These are phyloP conservation scores for Bedellia somnulentella DNA, from an alignment of 2,888 invertebrate genomes.

Conservation along the genomic window DNA sequence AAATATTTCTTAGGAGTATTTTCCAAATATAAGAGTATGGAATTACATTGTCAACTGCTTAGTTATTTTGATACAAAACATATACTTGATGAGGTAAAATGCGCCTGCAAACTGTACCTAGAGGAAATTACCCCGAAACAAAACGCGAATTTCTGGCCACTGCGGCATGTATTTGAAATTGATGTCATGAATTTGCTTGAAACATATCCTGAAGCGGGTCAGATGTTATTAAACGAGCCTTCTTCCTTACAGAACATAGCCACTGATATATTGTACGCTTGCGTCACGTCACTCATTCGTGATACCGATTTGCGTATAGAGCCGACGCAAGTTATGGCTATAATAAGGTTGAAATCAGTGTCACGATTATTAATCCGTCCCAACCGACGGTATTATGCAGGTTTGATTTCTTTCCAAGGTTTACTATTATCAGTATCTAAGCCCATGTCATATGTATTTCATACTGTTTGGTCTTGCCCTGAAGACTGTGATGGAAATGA, in stretches of 20 bases:
- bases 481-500: conserved; percentile 47
- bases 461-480: conserved; percentile 49
- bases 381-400: conserved; percentile 19
- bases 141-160: conserved; percentile 30
- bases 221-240: conserved; percentile 31
- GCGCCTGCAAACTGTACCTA: conserved; percentile 22
- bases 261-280: conserved; percentile 32
- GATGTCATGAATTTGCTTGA: conserved; percentile 37
- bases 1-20: not conserved
- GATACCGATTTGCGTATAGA: conserved; percentile 16
- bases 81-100: conserved; percentile 25
- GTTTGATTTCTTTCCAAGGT: conserved; percentile 26
- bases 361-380: conserved; percentile 16
- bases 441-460: conserved; percentile 29
- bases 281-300: conserved; percentile 21
- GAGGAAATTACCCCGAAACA: conserved; percentile 21
- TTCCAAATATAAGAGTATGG: conserved; percentile 14
- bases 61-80: conserved; percentile 36
- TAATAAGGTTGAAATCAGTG: conserved; percentile 25
- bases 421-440: conserved; percentile 28
- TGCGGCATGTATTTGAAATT: conserved; percentile 27
- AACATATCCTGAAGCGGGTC: conserved; percentile 22
- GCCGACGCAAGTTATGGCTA: conserved; percentile 26
- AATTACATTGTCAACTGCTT: conserved; percentile 26
- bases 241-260: conserved; percentile 25